A percentile compares a stretch with the other conserved stretches of the same genome.
phyloP scores from a whole-genome alignment of 1,140 invertebrate genomes.

The Patella vulgata region DNA sequence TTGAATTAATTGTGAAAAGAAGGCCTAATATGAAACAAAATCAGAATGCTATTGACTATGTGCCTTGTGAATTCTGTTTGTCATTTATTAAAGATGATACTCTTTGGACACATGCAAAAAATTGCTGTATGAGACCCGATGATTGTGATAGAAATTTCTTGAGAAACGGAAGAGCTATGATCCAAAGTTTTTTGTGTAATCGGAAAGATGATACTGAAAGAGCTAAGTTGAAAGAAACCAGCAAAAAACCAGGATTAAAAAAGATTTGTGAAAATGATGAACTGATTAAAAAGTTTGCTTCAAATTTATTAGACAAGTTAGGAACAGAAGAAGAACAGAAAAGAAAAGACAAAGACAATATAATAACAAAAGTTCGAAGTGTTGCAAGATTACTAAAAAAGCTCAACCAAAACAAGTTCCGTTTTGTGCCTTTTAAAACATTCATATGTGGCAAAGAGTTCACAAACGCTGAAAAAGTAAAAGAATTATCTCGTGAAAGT shows the following conservation, averaged over 20 bases:
- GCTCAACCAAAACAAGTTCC: constrained; percentile 8
- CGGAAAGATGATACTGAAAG: neutral
- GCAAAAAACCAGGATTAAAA: constrained; percentile 12
- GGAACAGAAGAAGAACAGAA: constrained; percentile 15
- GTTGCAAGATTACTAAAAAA: constrained; percentile 9
- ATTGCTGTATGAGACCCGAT: neutral
- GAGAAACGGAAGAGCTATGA: constrained; percentile 8
- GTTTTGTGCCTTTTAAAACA: neutral
- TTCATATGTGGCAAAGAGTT: constrained; percentile 8
- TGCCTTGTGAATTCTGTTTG: constrained; percentile 15
- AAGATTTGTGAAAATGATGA: constrained; percentile 14
- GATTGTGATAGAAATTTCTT: constrained; percentile 8
- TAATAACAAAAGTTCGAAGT: constrained; percentile 17
- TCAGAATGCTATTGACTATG: neutral
- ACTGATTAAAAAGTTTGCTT: constrained; percentile 16
- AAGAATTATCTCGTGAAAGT: constrained; percentile 2
- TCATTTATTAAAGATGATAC: constrained; percentile 1
- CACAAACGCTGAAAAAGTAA: constrained; percentile 2
- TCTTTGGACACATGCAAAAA: constrained; percentile 6
- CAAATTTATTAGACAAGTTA: constrained; percentile 1
- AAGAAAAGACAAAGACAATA: constrained; percentile 20
- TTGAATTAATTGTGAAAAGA: constrained; percentile 6
- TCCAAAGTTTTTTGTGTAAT: neutral
- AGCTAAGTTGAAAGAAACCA: constrained; percentile 19
- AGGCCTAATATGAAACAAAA: neutral